A percentile compares a stretch with the other conserved stretches of the same genome.
phyloP scores from a whole-genome alignment of 2,797 vertebrate species.

The Muraenolepis orangiensis region DNA sequence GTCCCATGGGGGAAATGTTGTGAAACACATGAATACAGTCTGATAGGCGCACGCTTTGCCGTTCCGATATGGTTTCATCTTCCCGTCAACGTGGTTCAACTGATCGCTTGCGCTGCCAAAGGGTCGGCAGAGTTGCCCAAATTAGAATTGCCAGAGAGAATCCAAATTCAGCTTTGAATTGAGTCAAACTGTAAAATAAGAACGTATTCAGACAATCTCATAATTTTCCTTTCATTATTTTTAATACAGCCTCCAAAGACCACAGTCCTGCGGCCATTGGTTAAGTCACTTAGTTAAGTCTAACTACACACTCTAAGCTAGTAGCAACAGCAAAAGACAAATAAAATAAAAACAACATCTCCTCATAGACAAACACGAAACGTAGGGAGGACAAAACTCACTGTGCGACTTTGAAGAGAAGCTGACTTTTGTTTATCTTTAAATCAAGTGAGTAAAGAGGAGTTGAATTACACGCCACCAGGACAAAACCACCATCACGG shows the following conservation, averaged over 20 bases:
- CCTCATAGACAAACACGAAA: neutral
- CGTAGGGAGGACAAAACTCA: neutral
- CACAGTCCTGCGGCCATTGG: no score
- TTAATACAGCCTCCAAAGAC: no score
- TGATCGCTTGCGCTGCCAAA: conserved; percentile 14
- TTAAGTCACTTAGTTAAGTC: no score
- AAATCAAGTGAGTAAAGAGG: conserved; percentile 11
- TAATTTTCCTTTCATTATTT: no score
- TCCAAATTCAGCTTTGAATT: neutral
- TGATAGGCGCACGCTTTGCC: conserved; percentile 17
- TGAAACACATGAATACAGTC: conserved; percentile 21
- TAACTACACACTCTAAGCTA: no score
- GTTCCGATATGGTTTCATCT: conserved; percentile 47
- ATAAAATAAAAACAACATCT: no score
- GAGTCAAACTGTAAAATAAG: no score
- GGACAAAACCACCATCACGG: conserved; percentile 28
- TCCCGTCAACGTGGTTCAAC: conserved; percentile 18
- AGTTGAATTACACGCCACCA: conserved; percentile 27
- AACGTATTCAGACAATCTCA: no score
- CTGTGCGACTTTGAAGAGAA: conserved; percentile 30
- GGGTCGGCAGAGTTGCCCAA: conserved; percentile 30
- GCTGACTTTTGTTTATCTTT: conserved; percentile 49
- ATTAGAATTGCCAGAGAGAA: conserved; percentile 31
- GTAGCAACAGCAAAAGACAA: no score
- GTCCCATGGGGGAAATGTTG: conserved; percentile 38